Evolutionary conservation across 2,888 invertebrate genomes (phyloP), one percentile per base, ranked within the genome.

Genomic region (Odontocerum albicorne): DNA sequence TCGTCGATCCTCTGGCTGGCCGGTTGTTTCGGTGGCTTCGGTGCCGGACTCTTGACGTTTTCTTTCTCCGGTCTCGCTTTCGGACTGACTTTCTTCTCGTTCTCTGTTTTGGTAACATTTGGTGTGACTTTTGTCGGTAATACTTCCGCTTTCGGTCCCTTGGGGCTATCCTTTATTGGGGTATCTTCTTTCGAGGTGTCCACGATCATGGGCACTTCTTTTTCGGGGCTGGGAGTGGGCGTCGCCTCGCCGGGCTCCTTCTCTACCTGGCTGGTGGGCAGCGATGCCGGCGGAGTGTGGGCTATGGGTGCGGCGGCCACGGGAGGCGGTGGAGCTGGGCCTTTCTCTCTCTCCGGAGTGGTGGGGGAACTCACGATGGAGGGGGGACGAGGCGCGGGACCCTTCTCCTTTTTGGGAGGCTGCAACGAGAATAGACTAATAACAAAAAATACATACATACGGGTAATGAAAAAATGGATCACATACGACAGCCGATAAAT

Each of bases 391-490:
- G 89, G 91, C 38, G 89, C 91, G 55, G 89, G 90, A 57, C 91
- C 91, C 70, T 92, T 91, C 66, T 90, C 90, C 69, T 87, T 88
- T 72, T 88, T 90, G 59, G 86, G 83, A 66, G 83, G 80, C 86
- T 87, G 66, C 15, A 66, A n/a, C n/a, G n/a, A n/a, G n/a, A n/a
- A n/a, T n/a, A n/a, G n/a, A n/a, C n/a, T n/a, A n/a, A n/a, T n/a
- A n/a, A n/a, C n/a, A n/a, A n/a, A n/a, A n/a, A n/a, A n/a, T n/a
- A n/a, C n/a, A n/a, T n/a, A n/a, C n/a, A n/a, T n/a, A n/a, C n/a
- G n/a, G n/a, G n/a, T n/a, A n/a, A n/a, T n/a, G n/a, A n/a, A n/a
- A n/a, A n/a, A n/a, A n/a, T n/a, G n/a, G n/a, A n/a, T n/a, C n/a
- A n/a, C n/a, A n/a, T n/a, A n/a, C n/a, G n/a, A n/a, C n/a, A n/a